Base-by-base conservation (phyloP, 2,888 invertebrate genomes). In the Drosophila nr. fundita region DNA sequence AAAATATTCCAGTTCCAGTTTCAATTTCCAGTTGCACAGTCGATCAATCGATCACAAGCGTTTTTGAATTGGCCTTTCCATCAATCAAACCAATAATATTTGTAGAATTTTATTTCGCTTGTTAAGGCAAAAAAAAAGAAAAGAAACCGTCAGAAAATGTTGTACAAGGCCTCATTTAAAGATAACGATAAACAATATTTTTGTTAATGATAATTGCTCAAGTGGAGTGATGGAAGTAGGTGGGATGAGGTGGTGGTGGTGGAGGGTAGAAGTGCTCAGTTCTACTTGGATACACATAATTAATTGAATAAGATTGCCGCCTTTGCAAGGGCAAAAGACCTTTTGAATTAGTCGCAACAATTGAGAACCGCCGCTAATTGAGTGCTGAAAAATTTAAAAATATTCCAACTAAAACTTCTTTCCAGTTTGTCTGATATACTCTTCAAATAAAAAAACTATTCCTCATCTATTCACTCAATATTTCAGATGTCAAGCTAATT, bases 31-130 rank as follows among this genome's bases (percentile, higher is more conserved):
- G 42, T 65, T 60, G 40, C 69, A 64, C 36, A 61, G 50, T 38
- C 68, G 79, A 72, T 53, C 88, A 83, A 87, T 85, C 85, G 80
- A 87, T 85, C 74, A 80, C 61, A 59, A 15, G 65, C 49, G 34
- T 63, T 73, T 67, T 76, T 63, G 73, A 60, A 71, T 57, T 50
- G 54, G 63, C 71, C 50, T 60, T 71, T 68, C 82, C 63, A 83
- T 87, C 87, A 77, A 87, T 87, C 83, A 83, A 74, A 53, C 65
- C 59, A 42, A 53, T 54, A 57, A 57, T 65, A 54, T 65, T 64
- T 45, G 54, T 68, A 64, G 62, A 61, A 70, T 61, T 38, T n/a
- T 18, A n/a, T 38, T 63, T 58, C 24, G 24, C 15, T 54, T 50
- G 55, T 54, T 21, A 8, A 5, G 8, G 49, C 18, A 48, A 40